A percentile compares a stretch with the other conserved stretches of the same genome.
phyloP scores from a whole-genome alignment of 37 sponge, comb jelly and placozoan genomes.

The Dysidea cf. avara region DNA sequence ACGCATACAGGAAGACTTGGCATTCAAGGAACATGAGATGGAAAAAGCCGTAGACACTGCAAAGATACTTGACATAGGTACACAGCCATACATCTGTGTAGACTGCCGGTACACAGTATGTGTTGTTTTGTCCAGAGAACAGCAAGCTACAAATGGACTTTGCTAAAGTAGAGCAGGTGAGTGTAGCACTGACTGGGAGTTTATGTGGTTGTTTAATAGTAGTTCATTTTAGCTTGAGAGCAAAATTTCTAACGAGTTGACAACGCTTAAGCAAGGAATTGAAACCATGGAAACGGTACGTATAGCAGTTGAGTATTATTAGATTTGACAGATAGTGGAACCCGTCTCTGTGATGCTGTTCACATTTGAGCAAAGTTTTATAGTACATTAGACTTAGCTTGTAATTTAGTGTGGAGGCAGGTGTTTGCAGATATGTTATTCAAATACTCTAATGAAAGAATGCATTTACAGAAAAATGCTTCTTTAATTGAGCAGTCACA shows the following conservation, averaged over 20 bases:
- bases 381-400: no score
- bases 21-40: constrained; percentile 80
- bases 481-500: no score
- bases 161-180: constrained; percentile 71
- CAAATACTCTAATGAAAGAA: no score
- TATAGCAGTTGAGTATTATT: not conserved
- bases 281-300: constrained; percentile 58
- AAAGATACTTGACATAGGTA: constrained; percentile 58
- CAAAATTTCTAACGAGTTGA: constrained; percentile 81
- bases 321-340: no score
- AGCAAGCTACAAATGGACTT: constrained; percentile 52
- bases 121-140: constrained; percentile 33
- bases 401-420: no score
- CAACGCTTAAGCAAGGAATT: constrained; percentile 48
- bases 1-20: constrained; percentile 69
- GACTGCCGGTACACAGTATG: not conserved
- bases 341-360: no score
- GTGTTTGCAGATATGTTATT: no score
- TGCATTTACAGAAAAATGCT: no score
- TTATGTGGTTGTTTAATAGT: not conserved
- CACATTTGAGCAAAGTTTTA: no score
- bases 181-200: not conserved
- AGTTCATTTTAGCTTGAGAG: constrained; percentile 61
- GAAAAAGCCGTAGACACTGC: constrained; percentile 83
- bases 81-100: not conserved